Evolutionary conservation across 2,888 invertebrate species (phyloP).

Genomic region (Metellina segmentata): DNA sequence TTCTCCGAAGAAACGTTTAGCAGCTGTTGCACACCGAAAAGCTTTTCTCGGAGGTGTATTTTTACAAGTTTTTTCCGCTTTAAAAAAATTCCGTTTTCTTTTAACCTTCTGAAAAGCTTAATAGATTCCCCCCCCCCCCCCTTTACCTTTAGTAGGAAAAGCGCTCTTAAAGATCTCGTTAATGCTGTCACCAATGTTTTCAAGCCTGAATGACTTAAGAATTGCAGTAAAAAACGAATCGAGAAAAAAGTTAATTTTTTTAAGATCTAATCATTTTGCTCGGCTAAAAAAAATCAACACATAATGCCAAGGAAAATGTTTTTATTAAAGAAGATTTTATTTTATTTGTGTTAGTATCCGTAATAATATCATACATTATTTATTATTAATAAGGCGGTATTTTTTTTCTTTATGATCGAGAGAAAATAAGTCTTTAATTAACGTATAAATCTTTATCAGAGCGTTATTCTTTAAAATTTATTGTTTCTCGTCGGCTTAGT

Average conservation of each 20-base stretch:
- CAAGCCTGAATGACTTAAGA: conserved; percentile 55
- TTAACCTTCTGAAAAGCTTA: conserved; percentile 30
- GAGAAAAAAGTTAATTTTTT: conserved; percentile 31
- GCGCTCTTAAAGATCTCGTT: conserved; percentile 56
- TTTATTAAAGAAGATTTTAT: not conserved
- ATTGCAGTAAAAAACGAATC: conserved; percentile 32
- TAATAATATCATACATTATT: conserved; percentile 49
- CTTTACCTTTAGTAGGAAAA: conserved; percentile 15
- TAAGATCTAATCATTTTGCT: conserved; percentile 26
- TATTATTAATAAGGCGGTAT: conserved; percentile 17
- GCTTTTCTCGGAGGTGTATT: conserved; percentile 50
- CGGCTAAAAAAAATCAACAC: conserved; percentile 29
- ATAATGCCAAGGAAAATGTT: conserved; percentile 10
- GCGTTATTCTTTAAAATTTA: conserved; percentile 5
- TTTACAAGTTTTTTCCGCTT: conserved; percentile 50
- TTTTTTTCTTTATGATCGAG: not conserved
- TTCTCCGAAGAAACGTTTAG: conserved; percentile 41
- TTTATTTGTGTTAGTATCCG: conserved; percentile 17
- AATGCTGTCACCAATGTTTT: conserved; percentile 64
- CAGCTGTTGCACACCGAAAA: conserved; percentile 66
- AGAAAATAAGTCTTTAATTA: conserved; percentile 30
- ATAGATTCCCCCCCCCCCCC: conserved; percentile 31
- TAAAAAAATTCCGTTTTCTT: conserved; percentile 17
- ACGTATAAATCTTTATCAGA: conserved; percentile 10
- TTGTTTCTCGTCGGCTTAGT: not conserved